Evolutionary conservation across 2,888 invertebrate species (phyloP).

Genomic region (Drosophila kokeensis): DNA sequence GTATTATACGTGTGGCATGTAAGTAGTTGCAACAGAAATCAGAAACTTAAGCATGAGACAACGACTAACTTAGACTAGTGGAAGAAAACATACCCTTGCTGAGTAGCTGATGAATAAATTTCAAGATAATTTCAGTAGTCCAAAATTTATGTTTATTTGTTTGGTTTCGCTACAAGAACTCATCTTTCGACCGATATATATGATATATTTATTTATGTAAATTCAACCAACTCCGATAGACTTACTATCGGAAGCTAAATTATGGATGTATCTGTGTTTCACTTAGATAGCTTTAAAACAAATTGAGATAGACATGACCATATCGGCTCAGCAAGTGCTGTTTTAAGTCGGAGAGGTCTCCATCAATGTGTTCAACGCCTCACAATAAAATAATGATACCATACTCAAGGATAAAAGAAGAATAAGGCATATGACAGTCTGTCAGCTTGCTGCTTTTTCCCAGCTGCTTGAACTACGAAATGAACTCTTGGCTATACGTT

Average conservation of each 20-base stretch:
- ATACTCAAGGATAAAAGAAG: neutral
- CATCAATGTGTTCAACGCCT: neutral
- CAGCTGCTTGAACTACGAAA: conserved; percentile 16
- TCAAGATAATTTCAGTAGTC: neutral
- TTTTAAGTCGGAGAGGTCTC: neutral
- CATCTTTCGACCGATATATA: neutral
- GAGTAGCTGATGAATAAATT: neutral
- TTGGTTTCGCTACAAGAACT: neutral
- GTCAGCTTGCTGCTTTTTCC: neutral
- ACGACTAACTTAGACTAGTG: too few relatives aligned
- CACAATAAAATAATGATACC: neutral
- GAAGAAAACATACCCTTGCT: neutral
- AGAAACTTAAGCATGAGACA: too few relatives aligned
- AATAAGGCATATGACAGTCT: conserved; percentile 8
- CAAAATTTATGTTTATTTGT: neutral
- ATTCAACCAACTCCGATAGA: neutral
- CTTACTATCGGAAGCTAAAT: neutral
- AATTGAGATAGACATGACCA: neutral
- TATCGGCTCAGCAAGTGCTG: neutral
- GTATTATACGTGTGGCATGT: conserved; percentile 93
- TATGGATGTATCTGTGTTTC: neutral
- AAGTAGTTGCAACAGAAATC: conserved; percentile 85
- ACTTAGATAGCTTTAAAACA: neutral
- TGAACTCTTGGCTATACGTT: conserved; percentile 41
- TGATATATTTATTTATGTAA: too few relatives aligned